These are phyloP conservation scores for Allygus modestus DNA, from an alignment of 2,888 invertebrate genomes.

Conservation along the genomic window DNA sequence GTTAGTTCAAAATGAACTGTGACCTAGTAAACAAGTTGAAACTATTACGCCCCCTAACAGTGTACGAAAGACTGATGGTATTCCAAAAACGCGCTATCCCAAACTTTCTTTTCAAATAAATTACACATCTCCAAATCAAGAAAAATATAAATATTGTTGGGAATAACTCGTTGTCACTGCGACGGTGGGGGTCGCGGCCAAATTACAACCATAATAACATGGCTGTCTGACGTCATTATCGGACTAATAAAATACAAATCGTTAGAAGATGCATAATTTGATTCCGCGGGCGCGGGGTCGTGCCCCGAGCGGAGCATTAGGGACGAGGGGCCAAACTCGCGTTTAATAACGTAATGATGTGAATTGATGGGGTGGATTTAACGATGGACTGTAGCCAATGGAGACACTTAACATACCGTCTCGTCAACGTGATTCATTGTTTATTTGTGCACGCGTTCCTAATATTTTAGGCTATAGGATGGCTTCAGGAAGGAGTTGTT, in stretches of 20 bases:
- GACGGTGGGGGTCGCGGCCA: slow-evolving; percentile 1
- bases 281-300: slow-evolving; percentile 2
- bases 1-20: too few relatives aligned
- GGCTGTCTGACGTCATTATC: slow-evolving; percentile 19
- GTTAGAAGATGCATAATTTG: slow-evolving; percentile 43
- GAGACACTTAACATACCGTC: background rate
- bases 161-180: background rate
- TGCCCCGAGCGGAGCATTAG: background rate
- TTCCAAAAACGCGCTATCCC: too few relatives aligned
- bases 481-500: too few relatives aligned
- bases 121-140: background rate
- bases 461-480: too few relatives aligned
- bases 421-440: background rate
- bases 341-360: background rate
- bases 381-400: slow-evolving; percentile 35
- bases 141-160: slow-evolving; percentile 26
- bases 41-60: too few relatives aligned
- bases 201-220: slow-evolving; percentile 24
- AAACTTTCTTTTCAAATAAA: background rate
- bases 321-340: background rate
- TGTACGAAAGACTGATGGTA: too few relatives aligned
- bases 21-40: too few relatives aligned
- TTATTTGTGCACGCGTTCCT: background rate
- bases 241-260: slow-evolving; percentile 44
- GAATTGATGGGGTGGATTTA: slow-evolving; percentile 30